Evolutionary conservation across 2,797 vertebrate genomes (phyloP).

Genomic region (Lacerta bilineata): DNA sequence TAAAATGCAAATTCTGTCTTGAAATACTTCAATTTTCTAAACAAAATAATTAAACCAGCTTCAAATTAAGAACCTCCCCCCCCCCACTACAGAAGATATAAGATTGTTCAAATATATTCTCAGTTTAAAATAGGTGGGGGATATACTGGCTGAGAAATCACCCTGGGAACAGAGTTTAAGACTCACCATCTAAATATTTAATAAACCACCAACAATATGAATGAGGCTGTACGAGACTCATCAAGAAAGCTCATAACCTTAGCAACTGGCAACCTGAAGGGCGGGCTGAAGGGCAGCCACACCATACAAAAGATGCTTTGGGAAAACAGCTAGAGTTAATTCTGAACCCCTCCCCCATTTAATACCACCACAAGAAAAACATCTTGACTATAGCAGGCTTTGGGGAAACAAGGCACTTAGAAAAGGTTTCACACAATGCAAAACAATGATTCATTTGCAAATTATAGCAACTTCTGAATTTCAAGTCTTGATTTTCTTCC

Average conservation of each 20-base stretch:
- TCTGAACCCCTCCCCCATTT: neutral
- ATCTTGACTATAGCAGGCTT: neutral
- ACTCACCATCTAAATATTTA: conserved; percentile 14
- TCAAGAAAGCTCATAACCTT: conserved; percentile 38
- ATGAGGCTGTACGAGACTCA: neutral
- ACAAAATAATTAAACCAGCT: too few species aligned
- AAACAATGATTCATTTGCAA: neutral
- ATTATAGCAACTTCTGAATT: neutral
- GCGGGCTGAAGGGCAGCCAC: conserved; percentile 33
- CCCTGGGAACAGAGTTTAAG: conserved; percentile 24
- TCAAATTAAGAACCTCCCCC: too few species aligned
- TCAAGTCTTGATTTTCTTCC: neutral
- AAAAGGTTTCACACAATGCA: neutral
- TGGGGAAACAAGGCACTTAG: neutral
- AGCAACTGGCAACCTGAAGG: conserved; percentile 23
- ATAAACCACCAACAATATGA: conserved; percentile 28
- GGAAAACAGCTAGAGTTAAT: neutral
- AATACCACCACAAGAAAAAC: conserved; percentile 4
- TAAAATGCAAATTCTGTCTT: neutral
- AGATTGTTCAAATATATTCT: too few species aligned
- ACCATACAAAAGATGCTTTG: neutral
- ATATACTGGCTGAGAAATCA: neutral
- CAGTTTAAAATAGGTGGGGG: too few species aligned
- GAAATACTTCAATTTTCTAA: neutral
- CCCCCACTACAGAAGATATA: too few species aligned